A percentile compares a stretch with the other conserved stretches of the same genome.
These are phyloP conservation scores for Sciurus carolinensis DNA, from an alignment of 2,797 vertebrate genomes.

Conservation along the genomic window DNA sequence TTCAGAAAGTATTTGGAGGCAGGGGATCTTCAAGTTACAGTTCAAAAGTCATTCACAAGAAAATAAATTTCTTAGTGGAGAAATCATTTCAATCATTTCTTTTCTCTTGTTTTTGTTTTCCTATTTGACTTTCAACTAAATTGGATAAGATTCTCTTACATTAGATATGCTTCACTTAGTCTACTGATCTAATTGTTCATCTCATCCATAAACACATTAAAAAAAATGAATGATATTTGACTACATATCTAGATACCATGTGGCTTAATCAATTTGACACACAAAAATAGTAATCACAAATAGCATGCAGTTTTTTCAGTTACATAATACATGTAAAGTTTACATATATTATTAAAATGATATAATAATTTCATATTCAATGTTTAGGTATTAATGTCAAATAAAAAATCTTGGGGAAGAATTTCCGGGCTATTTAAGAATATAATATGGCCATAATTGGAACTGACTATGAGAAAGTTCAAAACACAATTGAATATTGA, in stretches of 20 bases:
- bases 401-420: not conserved
- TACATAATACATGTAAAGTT: not conserved
- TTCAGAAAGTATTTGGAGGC: not conserved
- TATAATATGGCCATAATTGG: not conserved
- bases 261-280: not conserved
- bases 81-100: accelerated
- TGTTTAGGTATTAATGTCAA: not conserved
- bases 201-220: not conserved
- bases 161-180: not conserved
- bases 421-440: not conserved
- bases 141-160: not conserved
- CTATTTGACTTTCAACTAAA: not conserved
- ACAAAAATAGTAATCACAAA: not conserved
- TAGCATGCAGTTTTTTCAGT: not conserved
- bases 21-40: too few relatives aligned
- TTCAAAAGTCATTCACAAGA: not conserved
- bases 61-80: not conserved
- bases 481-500: not conserved
- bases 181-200: not conserved
- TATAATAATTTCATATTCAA: not conserved
- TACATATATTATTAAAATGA: not conserved
- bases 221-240: not conserved
- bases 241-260: not conserved
- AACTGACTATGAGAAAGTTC: not conserved
- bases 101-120: not conserved